Conservation (phyloP, 2,797 vertebrate genomes). For the Petrocephalus schoutedeni region DNA sequence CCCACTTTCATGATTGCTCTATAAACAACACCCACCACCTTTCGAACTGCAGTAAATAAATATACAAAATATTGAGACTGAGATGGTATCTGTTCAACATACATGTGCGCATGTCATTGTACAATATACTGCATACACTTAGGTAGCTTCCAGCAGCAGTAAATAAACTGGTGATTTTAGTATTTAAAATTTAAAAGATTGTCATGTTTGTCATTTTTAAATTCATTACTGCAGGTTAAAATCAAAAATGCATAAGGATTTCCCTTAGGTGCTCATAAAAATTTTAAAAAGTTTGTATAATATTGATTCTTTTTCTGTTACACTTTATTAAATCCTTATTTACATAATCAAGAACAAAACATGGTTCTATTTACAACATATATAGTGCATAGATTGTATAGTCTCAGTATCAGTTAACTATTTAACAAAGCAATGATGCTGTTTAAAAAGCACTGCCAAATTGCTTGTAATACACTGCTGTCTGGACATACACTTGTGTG, state of each 20-base stretch:
- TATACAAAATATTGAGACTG: not conserved
- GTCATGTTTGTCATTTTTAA: not conserved
- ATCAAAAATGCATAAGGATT: not conserved
- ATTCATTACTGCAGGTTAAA: not conserved
- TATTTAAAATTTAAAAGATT: not conserved
- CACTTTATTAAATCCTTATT: not conserved
- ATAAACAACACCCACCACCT: not conserved
- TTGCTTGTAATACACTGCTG: slow-evolving; percentile 15
- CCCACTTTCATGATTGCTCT: not conserved
- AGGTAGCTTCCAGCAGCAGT: not conserved
- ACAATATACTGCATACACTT: not conserved
- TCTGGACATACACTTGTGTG: slow-evolving; percentile 5
- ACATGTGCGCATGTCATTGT: not conserved
- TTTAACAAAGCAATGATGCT: slow-evolving; percentile 14
- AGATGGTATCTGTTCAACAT: not conserved
- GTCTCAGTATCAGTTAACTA: slow-evolving; percentile 4
- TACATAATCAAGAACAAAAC: not conserved
- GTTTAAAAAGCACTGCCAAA: slow-evolving; percentile 3
- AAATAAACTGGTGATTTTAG: not conserved
- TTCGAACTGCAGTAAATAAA: not conserved
- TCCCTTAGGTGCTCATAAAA: not conserved
- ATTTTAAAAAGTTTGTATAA: not conserved
- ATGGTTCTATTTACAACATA: not conserved
- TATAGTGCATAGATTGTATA: not conserved
- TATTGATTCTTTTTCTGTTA: not conserved